phyloP scores from a whole-genome alignment of 2,888 invertebrate species.

The Lasioglossum zephyrum region DNA sequence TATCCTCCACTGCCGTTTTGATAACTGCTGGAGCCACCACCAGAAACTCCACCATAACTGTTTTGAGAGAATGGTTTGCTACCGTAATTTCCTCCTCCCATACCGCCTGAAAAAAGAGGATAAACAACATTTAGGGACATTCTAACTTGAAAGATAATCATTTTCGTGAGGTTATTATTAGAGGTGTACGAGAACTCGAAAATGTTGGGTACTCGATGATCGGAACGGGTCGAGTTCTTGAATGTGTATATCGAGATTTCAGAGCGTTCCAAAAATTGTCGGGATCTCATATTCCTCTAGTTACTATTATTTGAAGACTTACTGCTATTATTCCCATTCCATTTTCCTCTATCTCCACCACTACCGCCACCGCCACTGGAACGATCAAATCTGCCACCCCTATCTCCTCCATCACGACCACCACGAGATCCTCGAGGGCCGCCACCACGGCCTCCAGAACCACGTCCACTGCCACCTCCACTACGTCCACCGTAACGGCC shows the following conservation, averaged over 20 bases:
- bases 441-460: conserved; percentile 74
- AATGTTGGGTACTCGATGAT: no score
- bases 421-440: conserved; percentile 74
- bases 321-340: conserved; percentile 76
- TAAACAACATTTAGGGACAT: conserved; percentile 2
- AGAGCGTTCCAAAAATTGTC: background rate
- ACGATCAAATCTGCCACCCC: conserved; percentile 79
- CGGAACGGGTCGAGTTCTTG: background rate
- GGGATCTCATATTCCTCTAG: background rate
- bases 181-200: background rate
- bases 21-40: conserved; percentile 69
- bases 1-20: conserved; percentile 78
- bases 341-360: conserved; percentile 77
- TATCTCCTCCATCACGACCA: conserved; percentile 78
- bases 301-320: conserved; percentile 39
- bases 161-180: background rate
- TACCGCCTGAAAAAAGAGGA: conserved; percentile 63
- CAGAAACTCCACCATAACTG: conserved; percentile 71
- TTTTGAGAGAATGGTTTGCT: conserved; percentile 78
- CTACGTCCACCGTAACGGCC: conserved; percentile 80
- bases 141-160: background rate
- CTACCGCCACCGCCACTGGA: conserved; percentile 73
- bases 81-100: conserved; percentile 72
- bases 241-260: background rate
- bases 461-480: conserved; percentile 73